Evolutionary conservation across 2,888 invertebrate species (phyloP).

Genomic region (Athalia rosae): DNA sequence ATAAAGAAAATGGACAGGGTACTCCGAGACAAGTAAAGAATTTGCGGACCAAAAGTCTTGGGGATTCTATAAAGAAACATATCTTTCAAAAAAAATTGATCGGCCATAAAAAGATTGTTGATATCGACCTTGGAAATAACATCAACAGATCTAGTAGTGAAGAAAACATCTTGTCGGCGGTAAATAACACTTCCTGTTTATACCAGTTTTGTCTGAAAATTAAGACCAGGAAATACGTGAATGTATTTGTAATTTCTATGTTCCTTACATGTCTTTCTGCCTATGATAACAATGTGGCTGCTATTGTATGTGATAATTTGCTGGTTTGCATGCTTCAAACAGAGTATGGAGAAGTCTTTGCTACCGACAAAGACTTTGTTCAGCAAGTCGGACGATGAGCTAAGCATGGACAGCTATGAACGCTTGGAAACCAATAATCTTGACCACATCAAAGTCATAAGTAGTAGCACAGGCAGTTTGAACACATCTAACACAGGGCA

Average conservation of each 20-base stretch:
- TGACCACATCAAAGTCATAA: conserved; percentile 65
- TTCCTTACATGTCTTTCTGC: background rate
- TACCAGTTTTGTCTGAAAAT: background rate
- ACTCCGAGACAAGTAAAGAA: conserved; percentile 80
- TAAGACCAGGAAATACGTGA: background rate
- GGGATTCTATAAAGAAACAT: conserved; percentile 90
- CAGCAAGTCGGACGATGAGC: conserved; percentile 71
- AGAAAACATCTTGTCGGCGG: conserved; percentile 67
- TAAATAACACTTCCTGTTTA: conserved; percentile 55
- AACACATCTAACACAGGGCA: conserved; percentile 56
- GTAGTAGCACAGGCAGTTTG: conserved; percentile 68
- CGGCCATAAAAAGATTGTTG: conserved; percentile 66
- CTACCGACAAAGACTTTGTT: conserved; percentile 61
- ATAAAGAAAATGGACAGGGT: conserved; percentile 90
- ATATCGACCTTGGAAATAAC: conserved; percentile 67
- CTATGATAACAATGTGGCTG: conserved; percentile 27
- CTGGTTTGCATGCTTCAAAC: conserved; percentile 46
- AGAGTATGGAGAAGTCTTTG: conserved; percentile 63
- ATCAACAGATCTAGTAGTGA: conserved; percentile 69
- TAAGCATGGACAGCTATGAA: conserved; percentile 63
- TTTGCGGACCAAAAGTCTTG: conserved; percentile 81
- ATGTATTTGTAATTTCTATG: background rate
- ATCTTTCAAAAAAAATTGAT: conserved; percentile 83
- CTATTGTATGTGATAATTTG: background rate
- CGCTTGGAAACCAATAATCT: conserved; percentile 61